phyloP scores from a whole-genome alignment of 2,888 invertebrate genomes.

The Mythimna vitellina region DNA sequence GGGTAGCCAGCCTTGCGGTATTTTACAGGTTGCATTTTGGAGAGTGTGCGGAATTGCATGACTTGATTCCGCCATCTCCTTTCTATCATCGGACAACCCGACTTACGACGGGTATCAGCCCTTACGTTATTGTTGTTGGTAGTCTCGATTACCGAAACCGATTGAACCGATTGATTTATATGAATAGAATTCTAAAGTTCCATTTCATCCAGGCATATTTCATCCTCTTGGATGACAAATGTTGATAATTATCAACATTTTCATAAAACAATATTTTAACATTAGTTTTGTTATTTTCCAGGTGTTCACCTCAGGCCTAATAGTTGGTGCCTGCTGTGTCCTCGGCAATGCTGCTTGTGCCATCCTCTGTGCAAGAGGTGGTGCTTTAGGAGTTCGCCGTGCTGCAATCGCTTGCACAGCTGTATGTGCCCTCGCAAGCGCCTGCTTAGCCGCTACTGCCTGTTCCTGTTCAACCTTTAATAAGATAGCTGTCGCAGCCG shows the following conservation, averaged over 20 bases:
- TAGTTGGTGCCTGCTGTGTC: slow-evolving; percentile 85
- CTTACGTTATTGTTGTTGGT: too few relatives aligned
- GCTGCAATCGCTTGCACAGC: slow-evolving; percentile 83
- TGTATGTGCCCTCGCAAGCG: slow-evolving; percentile 82
- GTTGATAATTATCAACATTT: too few relatives aligned
- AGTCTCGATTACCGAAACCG: too few relatives aligned
- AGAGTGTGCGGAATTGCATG: too few relatives aligned
- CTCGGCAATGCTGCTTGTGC: slow-evolving; percentile 84
- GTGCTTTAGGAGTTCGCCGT: slow-evolving; percentile 80
- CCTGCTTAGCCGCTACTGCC: slow-evolving; percentile 80
- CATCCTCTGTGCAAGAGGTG: slow-evolving; percentile 78
- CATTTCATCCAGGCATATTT: background rate
- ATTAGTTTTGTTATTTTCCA: slow-evolving; percentile 56
- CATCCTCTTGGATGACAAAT: too few relatives aligned
- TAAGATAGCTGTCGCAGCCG: slow-evolving; percentile 82
- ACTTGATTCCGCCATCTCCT: too few relatives aligned
- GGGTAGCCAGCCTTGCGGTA: too few relatives aligned
- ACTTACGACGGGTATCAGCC: too few relatives aligned
- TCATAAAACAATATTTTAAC: background rate
- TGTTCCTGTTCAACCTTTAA: slow-evolving; percentile 79
- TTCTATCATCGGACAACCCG: too few relatives aligned
- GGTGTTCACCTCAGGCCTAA: slow-evolving; percentile 85
- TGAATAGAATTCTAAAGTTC: too few relatives aligned
- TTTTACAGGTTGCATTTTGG: too few relatives aligned
- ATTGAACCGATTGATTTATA: too few relatives aligned